Base-by-base conservation (phyloP, 1,140 invertebrate species). In the Aricia agestis region DNA sequence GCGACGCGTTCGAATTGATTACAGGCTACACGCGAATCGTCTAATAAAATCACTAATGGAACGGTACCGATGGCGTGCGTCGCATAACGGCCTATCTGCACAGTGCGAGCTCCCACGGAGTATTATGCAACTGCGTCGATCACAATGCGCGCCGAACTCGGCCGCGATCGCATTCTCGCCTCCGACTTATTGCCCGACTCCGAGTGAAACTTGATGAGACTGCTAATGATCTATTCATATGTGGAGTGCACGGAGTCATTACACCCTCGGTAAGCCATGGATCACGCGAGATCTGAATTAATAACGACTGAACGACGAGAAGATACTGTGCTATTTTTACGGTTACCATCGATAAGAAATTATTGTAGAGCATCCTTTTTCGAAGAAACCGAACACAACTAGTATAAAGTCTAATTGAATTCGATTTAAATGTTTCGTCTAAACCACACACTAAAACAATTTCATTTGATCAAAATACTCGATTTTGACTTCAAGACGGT, bases 31-130 rank as follows among this genome's bases (percentile, higher is more conserved):
- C 83, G 84, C 81, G 89, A 88, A 83, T 90, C 82, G 81, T 90
- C 85, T 91, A 90, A 91, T 90, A 89, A 89, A 90, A 89, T 91
- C 87, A 80, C 82, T 84, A 88, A 87, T 87, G 82, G 86, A 90
- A 91, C 89, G 89, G 89, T 90, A 91, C 83, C 74, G 82, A 78
- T 85, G 83, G 85, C 86, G 85, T 89, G 87, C 84, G 83, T 86
- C 86, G 85, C 85, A 86, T 91, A 91, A 87, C 87, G 86, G 87
- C 81, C 73, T 73, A 72, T 72, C 66, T 78, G 72, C 67, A n/a
- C 68, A 9, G 36, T 36, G 36, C 76, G 75, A 77, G 83, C 83
- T 89, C 87, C 85, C 87, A 89, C 86, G 87, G 76, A 82, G 82
- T 81, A 84, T 91, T 89, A 89, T 91, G 85, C 83, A 89, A 89